Base-by-base conservation (phyloP, 2,113 vertebrate species). In the Siphamia tubifer region DNA sequence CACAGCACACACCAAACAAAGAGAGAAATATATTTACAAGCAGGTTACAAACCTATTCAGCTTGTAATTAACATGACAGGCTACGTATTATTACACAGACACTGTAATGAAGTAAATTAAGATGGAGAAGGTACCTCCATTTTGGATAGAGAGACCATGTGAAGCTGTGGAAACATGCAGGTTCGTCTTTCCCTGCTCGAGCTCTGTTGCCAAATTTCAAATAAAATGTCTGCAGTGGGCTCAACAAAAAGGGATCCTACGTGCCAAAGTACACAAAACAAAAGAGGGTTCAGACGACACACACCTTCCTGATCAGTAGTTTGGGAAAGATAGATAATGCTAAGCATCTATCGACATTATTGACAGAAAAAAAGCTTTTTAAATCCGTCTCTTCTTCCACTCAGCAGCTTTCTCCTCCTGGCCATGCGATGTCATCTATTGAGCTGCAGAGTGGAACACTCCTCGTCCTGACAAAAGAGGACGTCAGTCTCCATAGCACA, bases 61-160 rank as follows among this genome's bases (percentile, higher is more conserved):
- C 27, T 62, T 53, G 45, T 76, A 66, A 77, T 85, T 66, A 69
- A 75, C 78, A 52, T 47, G 68, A 77, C 69, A 30, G 7, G 17
- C 9, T 10, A 48, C 45, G 53, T 40, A 53, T 81, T 57, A 67
- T 61, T 30, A 32, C 58, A 31, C 16, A 15, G 35, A 24, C 57
- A 49, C 15, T 25, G 21, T 19, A 52, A 73, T 66, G 39, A 51
- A 74, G 55, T 65, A 48, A 72, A 81, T 66, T 52, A 82, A 81
- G 77, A 80, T 55, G 64, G 70, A 79, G 79, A 72, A 42, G 81
- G 60, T 52, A 35, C 83, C 80, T 81, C 83, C 85, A 87, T 85
- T 83, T 89, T 86, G 77, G 72, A 69, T 38, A 30, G 65, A 74
- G 64, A 67, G 68, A 36, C 45, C 21, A 23, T 75, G 81, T 66